Percentiles rank a stretch among this genome's conserved stretches.
phyloP scores from a whole-genome alignment of 2,888 invertebrate species.

The Lomographa bimaculata region DNA sequence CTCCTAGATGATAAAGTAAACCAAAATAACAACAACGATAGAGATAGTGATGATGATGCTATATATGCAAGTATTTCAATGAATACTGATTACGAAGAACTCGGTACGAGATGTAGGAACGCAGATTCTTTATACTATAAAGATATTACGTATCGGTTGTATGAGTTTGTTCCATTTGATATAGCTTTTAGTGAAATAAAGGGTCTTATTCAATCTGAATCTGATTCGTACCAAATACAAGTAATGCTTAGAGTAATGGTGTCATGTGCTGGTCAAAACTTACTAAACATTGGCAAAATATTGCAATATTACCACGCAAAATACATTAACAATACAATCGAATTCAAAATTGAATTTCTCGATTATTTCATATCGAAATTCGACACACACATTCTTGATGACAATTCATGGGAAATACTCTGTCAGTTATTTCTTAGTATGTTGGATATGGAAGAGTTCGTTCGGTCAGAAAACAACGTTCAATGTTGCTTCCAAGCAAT shows the following conservation, averaged over 20 bases:
- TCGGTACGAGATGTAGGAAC: no score
- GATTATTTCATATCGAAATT: conserved; percentile 47
- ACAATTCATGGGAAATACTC: conserved; percentile 55
- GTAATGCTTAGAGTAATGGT: conserved; percentile 53
- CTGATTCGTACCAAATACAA: conserved; percentile 49
- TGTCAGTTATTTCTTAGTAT: conserved; percentile 60
- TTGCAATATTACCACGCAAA: conserved; percentile 55
- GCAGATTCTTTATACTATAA: no score
- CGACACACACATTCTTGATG: conserved; percentile 42
- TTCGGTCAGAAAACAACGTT: conserved; percentile 51
- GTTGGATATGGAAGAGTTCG: conserved; percentile 68
- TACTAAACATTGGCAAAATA: conserved; percentile 44
- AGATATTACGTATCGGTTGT: conserved; percentile 58
- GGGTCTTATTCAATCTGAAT: conserved; percentile 52
- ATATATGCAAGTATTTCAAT: no score
- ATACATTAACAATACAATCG: conserved; percentile 63
- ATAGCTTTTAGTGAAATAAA: conserved; percentile 53
- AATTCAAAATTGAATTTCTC: conserved; percentile 58
- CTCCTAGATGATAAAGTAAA: no score
- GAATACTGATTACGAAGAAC: no score
- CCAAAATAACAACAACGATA: no score
- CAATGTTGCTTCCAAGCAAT: conserved; percentile 53
- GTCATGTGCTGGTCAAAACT: conserved; percentile 45
- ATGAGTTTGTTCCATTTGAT: conserved; percentile 53
- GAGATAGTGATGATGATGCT: no score